phyloP scores from a whole-genome alignment of 1,140 invertebrate species.

The Papilio xuthus region DNA sequence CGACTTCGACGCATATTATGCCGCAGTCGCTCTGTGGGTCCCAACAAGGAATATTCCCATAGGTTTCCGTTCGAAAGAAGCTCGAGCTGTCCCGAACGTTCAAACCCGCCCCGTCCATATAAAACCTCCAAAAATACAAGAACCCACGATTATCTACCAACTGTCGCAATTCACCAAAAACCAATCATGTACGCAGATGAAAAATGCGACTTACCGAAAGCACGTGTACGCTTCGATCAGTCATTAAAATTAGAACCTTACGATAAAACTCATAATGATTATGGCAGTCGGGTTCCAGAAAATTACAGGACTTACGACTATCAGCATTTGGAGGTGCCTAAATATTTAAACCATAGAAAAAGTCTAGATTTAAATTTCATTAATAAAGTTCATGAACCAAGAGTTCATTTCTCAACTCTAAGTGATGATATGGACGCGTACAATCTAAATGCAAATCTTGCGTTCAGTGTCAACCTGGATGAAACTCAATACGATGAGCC shows the following conservation, averaged over 20 bases:
- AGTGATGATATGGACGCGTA: constrained; percentile 32
- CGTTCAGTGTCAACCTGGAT: constrained; percentile 39
- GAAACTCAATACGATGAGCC: constrained; percentile 44
- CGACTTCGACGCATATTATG: constrained; percentile 51
- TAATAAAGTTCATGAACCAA: constrained; percentile 20
- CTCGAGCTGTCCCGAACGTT: constrained; percentile 57
- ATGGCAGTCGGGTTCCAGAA: not conserved
- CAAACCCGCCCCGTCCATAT: constrained; percentile 38
- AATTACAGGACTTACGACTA: constrained; percentile 10
- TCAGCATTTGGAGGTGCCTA: constrained; percentile 3
- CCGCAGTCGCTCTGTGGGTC: constrained; percentile 57
- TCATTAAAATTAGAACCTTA: not conserved
- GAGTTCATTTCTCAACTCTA: constrained; percentile 37
- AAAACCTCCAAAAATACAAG: not conserved
- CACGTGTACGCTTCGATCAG: not conserved
- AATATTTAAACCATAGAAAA: constrained; percentile 13
- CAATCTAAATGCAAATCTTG: constrained; percentile 35
- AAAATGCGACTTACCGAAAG: constrained; percentile 5
- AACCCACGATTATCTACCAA: constrained; percentile 17
- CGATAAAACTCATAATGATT: not conserved
- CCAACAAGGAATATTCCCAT: constrained; percentile 46
- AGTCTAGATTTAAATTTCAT: constrained; percentile 33
- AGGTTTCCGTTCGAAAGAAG: constrained; percentile 53
- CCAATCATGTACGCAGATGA: constrained; percentile 32
- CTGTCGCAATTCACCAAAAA: constrained; percentile 18